phyloP scores from a whole-genome alignment of 2,797 vertebrate species.

The Spinus olivaceus region DNA sequence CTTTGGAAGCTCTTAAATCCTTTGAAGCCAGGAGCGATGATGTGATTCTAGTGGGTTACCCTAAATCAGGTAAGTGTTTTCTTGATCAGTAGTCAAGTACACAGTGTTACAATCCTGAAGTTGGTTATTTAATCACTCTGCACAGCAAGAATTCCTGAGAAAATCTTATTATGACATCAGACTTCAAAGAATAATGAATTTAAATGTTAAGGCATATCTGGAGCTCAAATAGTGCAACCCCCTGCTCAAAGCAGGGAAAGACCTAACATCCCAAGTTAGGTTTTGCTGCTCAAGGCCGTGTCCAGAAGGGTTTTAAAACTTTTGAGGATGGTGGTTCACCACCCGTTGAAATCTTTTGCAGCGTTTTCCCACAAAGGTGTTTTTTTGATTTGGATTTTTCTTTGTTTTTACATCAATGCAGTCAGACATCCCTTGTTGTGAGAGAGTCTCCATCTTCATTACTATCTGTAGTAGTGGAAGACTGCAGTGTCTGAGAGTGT shows the following conservation, averaged over 20 bases:
- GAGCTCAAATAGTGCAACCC: not conserved
- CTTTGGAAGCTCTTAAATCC: constrained; percentile 66
- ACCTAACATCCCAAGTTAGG: not conserved
- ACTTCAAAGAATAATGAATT: not conserved
- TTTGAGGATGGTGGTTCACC: not conserved
- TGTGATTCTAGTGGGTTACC: constrained; percentile 77
- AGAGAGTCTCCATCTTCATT: not conserved
- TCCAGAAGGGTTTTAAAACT: not conserved
- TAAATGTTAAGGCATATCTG: not conserved
- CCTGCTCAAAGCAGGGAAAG: not conserved
- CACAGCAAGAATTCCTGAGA: not conserved
- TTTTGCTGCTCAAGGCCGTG: not conserved
- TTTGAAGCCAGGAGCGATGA: constrained; percentile 70
- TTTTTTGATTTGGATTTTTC: fast-evolving
- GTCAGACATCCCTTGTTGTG: not conserved
- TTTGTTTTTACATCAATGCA: not conserved
- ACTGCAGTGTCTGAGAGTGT: not conserved
- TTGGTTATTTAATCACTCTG: not conserved
- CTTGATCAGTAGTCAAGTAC: not conserved
- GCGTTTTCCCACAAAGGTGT: not conserved
- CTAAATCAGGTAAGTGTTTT: constrained; percentile 78
- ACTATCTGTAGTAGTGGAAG: not conserved
- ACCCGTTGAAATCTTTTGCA: not conserved
- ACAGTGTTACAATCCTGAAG: not conserved
- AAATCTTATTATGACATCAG: not conserved